Evolutionary conservation across 2,888 invertebrate species (phyloP).

Genomic region (Dryobotodes eremita): DNA sequence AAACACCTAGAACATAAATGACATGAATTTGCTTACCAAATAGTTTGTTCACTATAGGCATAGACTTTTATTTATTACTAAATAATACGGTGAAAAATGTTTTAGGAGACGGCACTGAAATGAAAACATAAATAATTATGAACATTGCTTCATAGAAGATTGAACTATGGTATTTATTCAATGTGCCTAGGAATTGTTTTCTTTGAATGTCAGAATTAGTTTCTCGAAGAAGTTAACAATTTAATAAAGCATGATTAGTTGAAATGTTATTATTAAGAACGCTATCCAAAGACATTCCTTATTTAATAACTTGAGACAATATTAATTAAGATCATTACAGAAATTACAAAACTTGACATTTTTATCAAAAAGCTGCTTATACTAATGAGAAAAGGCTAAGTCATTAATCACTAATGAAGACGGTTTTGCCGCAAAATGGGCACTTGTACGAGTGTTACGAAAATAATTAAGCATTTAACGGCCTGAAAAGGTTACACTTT

Average conservation of each 20-base stretch:
- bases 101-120: neutral
- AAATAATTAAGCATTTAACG: constrained; percentile 15
- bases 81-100: constrained; percentile 8
- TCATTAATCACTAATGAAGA: constrained; percentile 36
- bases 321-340: constrained; percentile 25
- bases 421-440: neutral
- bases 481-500: neutral
- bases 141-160: neutral
- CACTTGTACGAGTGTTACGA: neutral
- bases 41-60: constrained; percentile 21
- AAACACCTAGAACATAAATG: constrained; percentile 35
- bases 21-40: constrained; percentile 38
- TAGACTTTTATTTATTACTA: constrained; percentile 18
- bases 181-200: constrained; percentile 3
- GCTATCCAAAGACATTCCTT: constrained; percentile 6
- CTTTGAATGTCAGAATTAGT: neutral
- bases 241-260: neutral
- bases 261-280: neutral
- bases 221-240: neutral
- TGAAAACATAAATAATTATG: constrained; percentile 15
- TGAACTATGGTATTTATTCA: neutral
- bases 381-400: constrained; percentile 15
- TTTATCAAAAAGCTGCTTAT: constrained; percentile 8
- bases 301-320: constrained; percentile 35
- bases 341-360: constrained; percentile 38